Base-by-base conservation (phyloP, 2,888 invertebrate genomes). In the Pegoplata infirma region DNA sequence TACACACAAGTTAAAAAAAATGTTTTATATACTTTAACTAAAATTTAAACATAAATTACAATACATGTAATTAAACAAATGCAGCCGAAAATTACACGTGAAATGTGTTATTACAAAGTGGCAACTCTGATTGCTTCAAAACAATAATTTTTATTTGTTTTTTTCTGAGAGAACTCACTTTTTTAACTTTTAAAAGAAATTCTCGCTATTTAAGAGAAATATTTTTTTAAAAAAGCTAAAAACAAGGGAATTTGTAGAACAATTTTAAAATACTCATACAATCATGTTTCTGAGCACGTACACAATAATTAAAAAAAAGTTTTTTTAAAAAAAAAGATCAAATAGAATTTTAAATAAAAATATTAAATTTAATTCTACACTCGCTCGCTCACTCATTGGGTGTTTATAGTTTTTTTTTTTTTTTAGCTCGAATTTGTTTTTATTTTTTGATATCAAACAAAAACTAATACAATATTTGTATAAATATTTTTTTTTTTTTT, bases 131-230 rank as follows among this genome's bases (percentile, higher is more conserved):
- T n/a, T n/a, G n/a, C n/a, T n/a, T n/a, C n/a, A n/a, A 76, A 80
- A 80, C 72, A 76, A 63, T 49, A 44, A 21, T 61, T 63, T 56
- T 12, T 32, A 47, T 71, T 44, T 36, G 61, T 59, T 71, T 63
- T 21, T 49, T 55, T 53, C 5, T 36, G 14, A 19, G 17, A 6
- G 17, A 2, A 10, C n/a, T 6, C 1, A 6, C 4, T 56, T 12
- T 47, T 63, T 5, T 63, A 17, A 10, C 28, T 47, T 12, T 14
- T 25, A n/a, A n/a, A n/a, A 28, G 28, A 28, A n/a, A 28, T 10
- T 2, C 10, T 32, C 23, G 4, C 19, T 14, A 51, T 3, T 47
- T 67, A 44, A 40, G 36, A 40, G 36, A n/a, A 40, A 40, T 3
- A 40, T 40, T n/a, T 40, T 4, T 12, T 40, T 4, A 40, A 12